Conservation (phyloP, 2,113 vertebrate genomes). For the Trogon surrucura region DNA sequence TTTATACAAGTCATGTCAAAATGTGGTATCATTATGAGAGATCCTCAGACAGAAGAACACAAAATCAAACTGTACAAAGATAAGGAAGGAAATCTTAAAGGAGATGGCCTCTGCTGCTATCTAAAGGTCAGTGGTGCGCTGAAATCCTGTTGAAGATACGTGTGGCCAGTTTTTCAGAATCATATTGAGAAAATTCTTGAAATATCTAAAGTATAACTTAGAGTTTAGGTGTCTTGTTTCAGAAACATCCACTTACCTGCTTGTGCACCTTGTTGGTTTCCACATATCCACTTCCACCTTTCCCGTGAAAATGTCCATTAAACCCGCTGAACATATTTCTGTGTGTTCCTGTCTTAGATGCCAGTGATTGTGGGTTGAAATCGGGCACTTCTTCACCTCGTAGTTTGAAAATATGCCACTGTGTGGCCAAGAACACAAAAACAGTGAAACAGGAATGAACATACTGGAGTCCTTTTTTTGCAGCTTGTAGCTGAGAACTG, state of each 20-base stretch:
- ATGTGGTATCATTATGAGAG: conserved; percentile 94
- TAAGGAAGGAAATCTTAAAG: conserved; percentile 93
- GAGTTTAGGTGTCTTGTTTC: neutral
- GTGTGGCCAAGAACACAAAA: neutral
- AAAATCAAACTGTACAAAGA: conserved; percentile 98
- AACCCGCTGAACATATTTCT: neutral
- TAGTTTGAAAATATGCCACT: neutral
- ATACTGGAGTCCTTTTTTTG: neutral
- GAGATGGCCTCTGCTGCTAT: conserved; percentile 97
- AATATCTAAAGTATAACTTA: neutral
- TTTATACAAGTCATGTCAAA: conserved; percentile 94
- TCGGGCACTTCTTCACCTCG: neutral
- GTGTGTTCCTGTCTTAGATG: neutral
- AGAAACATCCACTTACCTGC: neutral
- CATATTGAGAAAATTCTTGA: neutral
- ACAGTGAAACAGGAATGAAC: neutral
- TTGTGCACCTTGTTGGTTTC: neutral
- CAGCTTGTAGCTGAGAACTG: neutral
- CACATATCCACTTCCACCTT: neutral
- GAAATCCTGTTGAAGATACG: neutral
- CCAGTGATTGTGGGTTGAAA: neutral
- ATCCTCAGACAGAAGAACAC: conserved; percentile 91
- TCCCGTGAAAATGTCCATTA: neutral
- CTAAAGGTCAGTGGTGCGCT: conserved; percentile 85
- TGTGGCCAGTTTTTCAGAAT: neutral